Evolutionary conservation across 1,140 invertebrate species (phyloP), one percentile per base, ranked within the genome.

Genomic region (Elymnias hypermnestra): DNA sequence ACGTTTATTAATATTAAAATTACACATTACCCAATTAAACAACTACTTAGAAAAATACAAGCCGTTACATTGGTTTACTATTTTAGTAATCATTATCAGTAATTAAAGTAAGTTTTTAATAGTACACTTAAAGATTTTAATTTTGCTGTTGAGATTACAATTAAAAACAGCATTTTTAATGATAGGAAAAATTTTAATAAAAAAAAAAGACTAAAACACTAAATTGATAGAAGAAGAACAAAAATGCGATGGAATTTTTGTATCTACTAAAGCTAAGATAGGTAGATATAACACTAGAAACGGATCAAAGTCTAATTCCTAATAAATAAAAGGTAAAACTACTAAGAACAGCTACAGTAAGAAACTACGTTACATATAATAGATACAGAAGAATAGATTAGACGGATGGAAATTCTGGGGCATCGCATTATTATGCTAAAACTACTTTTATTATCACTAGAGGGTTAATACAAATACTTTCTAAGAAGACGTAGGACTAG

Each of bases 361-460:
- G 69, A 68, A 28, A 71, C 74, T 78, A 81, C 64, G 42, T 67
- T 81, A 81, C 72, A 71, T 76, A 81, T 55, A 77, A 72, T 82
- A 83, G 72, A 72, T 78, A 83, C 69, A 82, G 74, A 79, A 81
- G 74, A 78, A 70, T 70, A 81, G 64, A 61, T 60, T 79, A 83
- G 77, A 83, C 85, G 85, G 85, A 87, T 86, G 85, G 83, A 87
- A 84, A 85, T 83, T 84, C 85, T 87, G 85, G 83, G 85, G 85
- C 83, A 75, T 85, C 77, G 81, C 72, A 74, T 70, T 63, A 72
- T 73, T 78, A 72, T 48, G 56, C 63, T 75, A 83, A 68, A 62
- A 57, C 70, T 78, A 76, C 49, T 62, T 65, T 56, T 41, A 65
- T 63, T 61, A 68, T 58, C 52, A 51, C 71, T 71, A 72, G 41